Base-by-base conservation (phyloP, 2,888 invertebrate genomes). In the Leptopilina drosophilae region DNA sequence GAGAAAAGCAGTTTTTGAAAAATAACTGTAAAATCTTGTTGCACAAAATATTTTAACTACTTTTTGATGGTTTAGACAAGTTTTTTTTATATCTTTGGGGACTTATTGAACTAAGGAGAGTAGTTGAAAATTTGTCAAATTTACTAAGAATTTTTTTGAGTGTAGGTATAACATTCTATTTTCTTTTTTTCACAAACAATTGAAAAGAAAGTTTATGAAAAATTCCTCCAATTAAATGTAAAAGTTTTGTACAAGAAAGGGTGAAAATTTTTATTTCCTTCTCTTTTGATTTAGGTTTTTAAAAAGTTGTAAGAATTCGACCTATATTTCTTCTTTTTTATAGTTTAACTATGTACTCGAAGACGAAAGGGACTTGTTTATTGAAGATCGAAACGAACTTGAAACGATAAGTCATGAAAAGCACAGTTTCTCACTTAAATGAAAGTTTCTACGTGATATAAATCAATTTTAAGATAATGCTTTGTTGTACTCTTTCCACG, bases 361-460 rank as follows among this genome's bases (percentile, higher is more conserved):
- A 67, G 66, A 46, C 15, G 66, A 46, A 67, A 11, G 66, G 40
- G 15, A 67, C 46, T 15, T 67, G 66, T 67, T 15, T 46, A 46
- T 67, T 67, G 66, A 46, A 42, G 66, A 67, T 67, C 12, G 42
- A 67, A 67, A 15, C 15, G 9, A 67, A 42, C 46, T 11, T n/a
- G 15, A 67, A 15, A 67, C 66, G 66, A 42, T 67, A 67, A 46
- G 66, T 67, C 66, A 67, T 67, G 46, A 67, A 67, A 67, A 67
- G 46, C 66, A 67, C 66, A 67, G 46, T 11, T 46, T 66, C 46
- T 67, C 33, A 33, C n/a, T 15, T 59, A 15, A 59, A 59, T n/a
- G 59, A 15, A n/a, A 59, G 33, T 15, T 59, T 59, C n/a, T 59
- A 59, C 59, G 59, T 59, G 59, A 59, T n/a, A 59, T n/a, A 15